Base-by-base conservation (phyloP, 2,113 vertebrate species). In the Anhinga anhinga region DNA sequence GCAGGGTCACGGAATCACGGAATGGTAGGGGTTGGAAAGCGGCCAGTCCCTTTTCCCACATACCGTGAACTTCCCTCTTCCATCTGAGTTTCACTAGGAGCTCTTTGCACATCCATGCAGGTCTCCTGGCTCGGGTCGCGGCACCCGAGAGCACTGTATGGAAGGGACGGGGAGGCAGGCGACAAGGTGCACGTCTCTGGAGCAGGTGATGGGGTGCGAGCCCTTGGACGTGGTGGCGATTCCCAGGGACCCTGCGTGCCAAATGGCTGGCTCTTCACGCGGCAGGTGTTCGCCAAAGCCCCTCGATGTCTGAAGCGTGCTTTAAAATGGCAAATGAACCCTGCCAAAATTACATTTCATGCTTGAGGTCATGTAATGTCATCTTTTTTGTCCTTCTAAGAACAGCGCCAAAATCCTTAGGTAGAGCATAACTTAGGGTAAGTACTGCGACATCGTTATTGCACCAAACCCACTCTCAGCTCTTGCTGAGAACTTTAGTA, bases 181-280 rank as follows among this genome's bases (percentile, higher is more conserved):
- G 40, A 29, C 13, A 3, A 52, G 62, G 62, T 42, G 38, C 34
- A 12, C 4, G 1, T 52, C 63, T 17, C 44, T 44, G 13, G 65
- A 10, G 44, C 3, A 13, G 26, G 12, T 15, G 38, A 13, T 30
- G 38, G 20, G 2, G 0, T 36, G 38, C 6, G 2, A 22, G 42
- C 25, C 42, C 30, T 40, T 8, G 3, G 47, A 29, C 6, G 4
- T 6, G 13, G 15, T 17, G 34, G 23, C 11, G 18, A 19, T 36
- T 56, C 32, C 30, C 9, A 1, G 22, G 29, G 21, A 25, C n/a
- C 56, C 36, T 32, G 34, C 2, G 5, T 19, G 23, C 30, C 2
- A 0, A 20, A 10, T 2, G 12, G 21, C 45, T 50, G 30, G 38
- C 45, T 38, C 45, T 53, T 76, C 45, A 17, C 5, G 2, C 3